Evolutionary conservation across 30 jellyfish, hydroid and myxozoan species (phyloP), one percentile per base, ranked within the genome.

Genomic region (Aurelia sp.): DNA sequence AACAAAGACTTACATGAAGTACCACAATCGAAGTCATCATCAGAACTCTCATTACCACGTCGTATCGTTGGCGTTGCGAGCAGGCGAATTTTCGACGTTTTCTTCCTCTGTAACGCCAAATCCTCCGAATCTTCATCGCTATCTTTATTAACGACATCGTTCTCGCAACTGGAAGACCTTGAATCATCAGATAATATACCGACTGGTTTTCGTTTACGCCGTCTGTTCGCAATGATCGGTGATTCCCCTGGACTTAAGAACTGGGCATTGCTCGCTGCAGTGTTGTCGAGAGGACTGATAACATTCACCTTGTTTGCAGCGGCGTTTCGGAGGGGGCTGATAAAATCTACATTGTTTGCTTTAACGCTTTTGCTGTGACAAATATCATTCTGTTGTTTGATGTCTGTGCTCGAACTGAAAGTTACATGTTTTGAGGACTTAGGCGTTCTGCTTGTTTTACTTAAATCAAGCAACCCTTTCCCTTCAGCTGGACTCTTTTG

Each of bases 1-100:
- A 16, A 19, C 19, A 66, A 44, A 48, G 9, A 51, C 66, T 31
- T 60, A 61, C 85, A 21, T 58, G 87, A 30, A 16, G 67, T 10
- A 20, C 53, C 87, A 35, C 68, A 20, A 21, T 73, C 93, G 68
- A 84, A 84, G 64, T 84, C 93, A 52, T 73, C 93, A 84, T 84
- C 93, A 6, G 93, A 84, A 15, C 70, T 66, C 62, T 23, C 65
- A 31, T 37, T 47, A 10, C 53, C 74, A 53, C 13, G 27, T n/a
- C 47, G 58, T 35, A 70, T 64, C 12, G 68, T 13, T 20, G 89
- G 89, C 20, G 89, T 55, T 48, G 21, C 50, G 33, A 78, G 33
- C 18, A 78, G 58, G 4, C 71, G 79, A 0, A 31, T 55, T 47
- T 62, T 78, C 66, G 62, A 55, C 40, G 89, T 63, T 51, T 64